A percentile compares a stretch with the other conserved stretches of the same genome.
These are phyloP conservation scores for Brenthis daphne DNA, from an alignment of 2,888 invertebrate species.

Conservation along the genomic window DNA sequence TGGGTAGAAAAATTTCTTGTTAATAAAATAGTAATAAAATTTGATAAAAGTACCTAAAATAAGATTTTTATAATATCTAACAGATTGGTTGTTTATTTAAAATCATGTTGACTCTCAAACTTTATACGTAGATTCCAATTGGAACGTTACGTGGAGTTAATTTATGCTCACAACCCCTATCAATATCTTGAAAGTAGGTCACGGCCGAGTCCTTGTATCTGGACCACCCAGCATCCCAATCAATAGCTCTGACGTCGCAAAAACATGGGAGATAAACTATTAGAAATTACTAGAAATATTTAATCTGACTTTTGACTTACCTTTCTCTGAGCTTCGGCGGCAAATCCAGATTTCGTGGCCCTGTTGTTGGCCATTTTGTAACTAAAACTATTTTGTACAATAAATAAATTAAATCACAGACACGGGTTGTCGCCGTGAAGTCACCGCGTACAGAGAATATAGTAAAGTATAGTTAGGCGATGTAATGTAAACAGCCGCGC, in stretches of 20 bases:
- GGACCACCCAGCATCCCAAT: conserved; percentile 75
- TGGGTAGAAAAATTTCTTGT: conserved; percentile 30
- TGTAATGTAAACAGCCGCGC: conserved; percentile 71
- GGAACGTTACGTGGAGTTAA: conserved; percentile 7
- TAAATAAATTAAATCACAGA: conserved; percentile 73
- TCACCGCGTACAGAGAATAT: conserved; percentile 58
- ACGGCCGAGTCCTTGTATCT: conserved; percentile 70
- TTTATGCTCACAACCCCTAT: conserved; percentile 3
- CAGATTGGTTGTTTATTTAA: neutral
- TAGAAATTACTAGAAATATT: conserved; percentile 9
- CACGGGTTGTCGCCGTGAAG: conserved; percentile 66
- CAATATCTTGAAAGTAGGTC: conserved; percentile 60
- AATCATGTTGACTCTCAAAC: too few species aligned
- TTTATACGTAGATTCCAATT: neutral
- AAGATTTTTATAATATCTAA: neutral
- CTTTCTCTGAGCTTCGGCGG: conserved; percentile 97
- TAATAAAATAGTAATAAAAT: neutral
- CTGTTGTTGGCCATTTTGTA: conserved; percentile 89
- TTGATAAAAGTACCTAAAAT: too few species aligned
- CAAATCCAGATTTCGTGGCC: conserved; percentile 96
- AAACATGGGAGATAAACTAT: conserved; percentile 23
- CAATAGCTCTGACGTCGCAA: conserved; percentile 53
- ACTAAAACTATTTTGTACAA: conserved; percentile 53
- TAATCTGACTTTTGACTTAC: conserved; percentile 77
- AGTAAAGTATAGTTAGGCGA: conserved; percentile 27